Percentiles rank a stretch among this genome's conserved stretches.
These are phyloP conservation scores for Phocoena phocoena DNA, from an alignment of 2,113 vertebrate species.

Conservation along the genomic window DNA sequence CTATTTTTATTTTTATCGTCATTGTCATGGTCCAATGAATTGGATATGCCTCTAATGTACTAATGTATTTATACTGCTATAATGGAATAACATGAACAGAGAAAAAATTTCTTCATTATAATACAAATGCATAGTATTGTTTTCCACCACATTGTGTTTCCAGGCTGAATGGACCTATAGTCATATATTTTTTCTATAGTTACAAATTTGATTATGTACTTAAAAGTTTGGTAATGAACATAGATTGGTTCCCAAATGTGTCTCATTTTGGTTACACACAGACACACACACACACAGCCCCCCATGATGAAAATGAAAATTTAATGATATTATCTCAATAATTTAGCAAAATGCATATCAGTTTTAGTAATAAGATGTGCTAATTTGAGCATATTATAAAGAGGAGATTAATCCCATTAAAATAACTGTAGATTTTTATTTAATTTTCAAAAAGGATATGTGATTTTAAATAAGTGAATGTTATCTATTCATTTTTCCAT, in stretches of 20 bases:
- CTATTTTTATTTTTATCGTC: neutral
- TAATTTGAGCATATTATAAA: neutral
- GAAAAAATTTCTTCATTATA: neutral
- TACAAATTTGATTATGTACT: neutral
- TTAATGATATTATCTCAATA: neutral
- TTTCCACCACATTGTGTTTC: neutral
- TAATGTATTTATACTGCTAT: neutral
- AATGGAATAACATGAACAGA: neutral
- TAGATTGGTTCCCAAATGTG: neutral
- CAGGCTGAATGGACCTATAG: neutral
- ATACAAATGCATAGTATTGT: neutral
- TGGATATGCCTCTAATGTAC: neutral
- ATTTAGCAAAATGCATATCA: neutral
- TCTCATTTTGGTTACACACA: neutral
- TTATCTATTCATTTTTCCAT: neutral
- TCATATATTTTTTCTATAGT: neutral
- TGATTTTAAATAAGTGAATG: neutral
- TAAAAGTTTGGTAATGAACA: neutral
- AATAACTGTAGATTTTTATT: neutral
- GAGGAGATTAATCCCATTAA: neutral
- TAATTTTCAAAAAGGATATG: neutral
- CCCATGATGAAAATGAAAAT: neutral
- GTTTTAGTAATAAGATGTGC: neutral
- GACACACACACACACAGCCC: rapidly evolving
- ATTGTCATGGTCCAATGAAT: neutral